Evolutionary conservation across 2,113 vertebrate species (phyloP).

Genomic region (Protobothrops flavoviridis): DNA sequence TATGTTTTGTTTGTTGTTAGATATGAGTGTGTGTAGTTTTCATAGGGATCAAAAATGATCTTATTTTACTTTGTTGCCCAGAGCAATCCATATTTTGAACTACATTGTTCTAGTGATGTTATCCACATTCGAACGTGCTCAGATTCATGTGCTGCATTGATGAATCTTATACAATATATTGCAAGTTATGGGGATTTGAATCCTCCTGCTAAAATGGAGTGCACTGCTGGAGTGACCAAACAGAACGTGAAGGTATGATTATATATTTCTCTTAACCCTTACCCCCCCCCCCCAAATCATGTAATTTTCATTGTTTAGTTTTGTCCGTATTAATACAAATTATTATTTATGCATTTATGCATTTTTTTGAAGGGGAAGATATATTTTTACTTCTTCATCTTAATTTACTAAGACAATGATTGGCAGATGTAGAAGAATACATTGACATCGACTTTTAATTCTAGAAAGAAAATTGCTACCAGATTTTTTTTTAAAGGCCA

Average conservation of each 20-base stretch:
- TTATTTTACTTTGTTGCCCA: conserved; percentile 37
- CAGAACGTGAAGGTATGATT: conserved; percentile 80
- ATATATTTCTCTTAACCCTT: neutral
- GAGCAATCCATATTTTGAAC: conserved; percentile 88
- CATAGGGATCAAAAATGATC: neutral
- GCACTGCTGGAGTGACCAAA: conserved; percentile 70
- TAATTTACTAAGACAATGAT: neutral
- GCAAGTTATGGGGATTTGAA: conserved; percentile 93
- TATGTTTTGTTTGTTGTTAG: neutral
- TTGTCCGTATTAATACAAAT: neutral
- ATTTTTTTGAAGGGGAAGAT: neutral
- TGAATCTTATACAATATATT: conserved; percentile 98
- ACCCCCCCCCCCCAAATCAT: neutral
- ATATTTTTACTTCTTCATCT: neutral
- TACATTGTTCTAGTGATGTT: conserved; percentile 95
- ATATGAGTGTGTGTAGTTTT: neutral
- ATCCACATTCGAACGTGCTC: conserved; percentile 94
- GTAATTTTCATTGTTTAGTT: neutral
- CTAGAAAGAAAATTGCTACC: neutral
- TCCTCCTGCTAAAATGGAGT: conserved; percentile 74
- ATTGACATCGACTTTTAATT: too few relatives aligned
- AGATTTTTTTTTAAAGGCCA: too few relatives aligned
- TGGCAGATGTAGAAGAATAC: neutral
- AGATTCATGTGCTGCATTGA: conserved; percentile 93
- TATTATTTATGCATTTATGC: neutral